phyloP scores from a whole-genome alignment of 1,140 invertebrate genomes.

The Littorina saxatilis region DNA sequence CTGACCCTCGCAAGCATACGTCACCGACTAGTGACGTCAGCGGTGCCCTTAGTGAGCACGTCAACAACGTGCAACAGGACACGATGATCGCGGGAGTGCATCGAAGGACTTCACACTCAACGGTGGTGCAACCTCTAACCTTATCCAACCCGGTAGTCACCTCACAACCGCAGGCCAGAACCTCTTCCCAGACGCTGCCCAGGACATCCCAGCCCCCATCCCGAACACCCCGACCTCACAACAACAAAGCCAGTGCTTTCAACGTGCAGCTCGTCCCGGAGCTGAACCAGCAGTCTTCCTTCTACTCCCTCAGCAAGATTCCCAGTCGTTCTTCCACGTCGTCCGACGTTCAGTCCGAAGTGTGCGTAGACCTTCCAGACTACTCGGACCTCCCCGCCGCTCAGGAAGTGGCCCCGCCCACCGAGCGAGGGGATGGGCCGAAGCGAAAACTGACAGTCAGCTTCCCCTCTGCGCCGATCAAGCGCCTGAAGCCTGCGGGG shows the following conservation, averaged over 20 bases:
- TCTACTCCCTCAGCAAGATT: slow-evolving; percentile 36
- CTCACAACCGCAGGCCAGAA: too few species aligned
- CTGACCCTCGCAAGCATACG: background rate
- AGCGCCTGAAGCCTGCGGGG: slow-evolving; percentile 74
- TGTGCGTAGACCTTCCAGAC: slow-evolving; percentile 48
- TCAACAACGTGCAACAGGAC: background rate
- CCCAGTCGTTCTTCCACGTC: slow-evolving; percentile 43
- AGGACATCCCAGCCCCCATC: too few species aligned
- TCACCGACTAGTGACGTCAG: background rate
- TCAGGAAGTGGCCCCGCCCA: slow-evolving; percentile 28
- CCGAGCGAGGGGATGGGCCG: slow-evolving; percentile 20
- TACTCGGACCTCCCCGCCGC: slow-evolving; percentile 29
- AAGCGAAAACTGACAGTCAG: background rate
- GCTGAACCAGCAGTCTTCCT: slow-evolving; percentile 29
- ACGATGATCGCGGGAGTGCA: background rate
- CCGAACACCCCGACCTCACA: background rate
- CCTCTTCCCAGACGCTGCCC: background rate
- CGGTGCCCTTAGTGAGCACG: too few species aligned
- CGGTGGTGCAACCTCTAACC: too few species aligned
- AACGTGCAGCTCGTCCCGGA: slow-evolving; percentile 26
- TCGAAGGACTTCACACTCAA: background rate
- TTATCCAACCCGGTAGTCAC: too few species aligned
- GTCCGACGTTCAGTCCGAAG: slow-evolving; percentile 42
- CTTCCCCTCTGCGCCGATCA: slow-evolving; percentile 67
- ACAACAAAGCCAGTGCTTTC: slow-evolving; percentile 7